Conservation (phyloP, 2,888 invertebrate species). For the Enoplolaimus lenunculus region DNA sequence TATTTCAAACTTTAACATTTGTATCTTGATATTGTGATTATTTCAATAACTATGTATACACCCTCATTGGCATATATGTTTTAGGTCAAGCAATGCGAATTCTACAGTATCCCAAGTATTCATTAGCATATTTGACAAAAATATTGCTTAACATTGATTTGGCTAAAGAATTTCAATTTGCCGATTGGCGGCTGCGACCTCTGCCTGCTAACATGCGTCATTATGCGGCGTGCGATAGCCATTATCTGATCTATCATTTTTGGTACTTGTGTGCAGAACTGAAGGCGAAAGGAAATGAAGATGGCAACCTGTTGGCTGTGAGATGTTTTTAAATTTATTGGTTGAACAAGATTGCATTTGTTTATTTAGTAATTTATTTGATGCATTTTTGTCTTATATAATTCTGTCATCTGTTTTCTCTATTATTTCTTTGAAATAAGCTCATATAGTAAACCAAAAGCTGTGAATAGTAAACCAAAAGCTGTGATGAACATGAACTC, state of each 20-base stretch:
- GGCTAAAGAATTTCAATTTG: slow-evolving; percentile 79
- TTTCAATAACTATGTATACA: no score
- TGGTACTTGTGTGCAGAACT: slow-evolving; percentile 62
- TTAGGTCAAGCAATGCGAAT: slow-evolving; percentile 62
- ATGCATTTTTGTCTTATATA: no score
- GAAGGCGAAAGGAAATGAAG: slow-evolving; percentile 51
- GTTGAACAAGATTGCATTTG: no score
- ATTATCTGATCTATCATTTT: slow-evolving; percentile 78
- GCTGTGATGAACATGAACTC: no score
- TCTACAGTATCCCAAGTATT: slow-evolving; percentile 56
- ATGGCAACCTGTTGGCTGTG: slow-evolving; percentile 45
- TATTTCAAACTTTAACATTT: no score
- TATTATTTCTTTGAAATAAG: no score
- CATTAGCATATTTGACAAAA: slow-evolving; percentile 59
- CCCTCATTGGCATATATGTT: no score
- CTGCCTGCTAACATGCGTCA: slow-evolving; percentile 60
- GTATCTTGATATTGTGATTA: no score
- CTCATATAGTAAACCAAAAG: no score
- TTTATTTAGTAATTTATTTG: no score
- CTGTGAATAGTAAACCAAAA: no score
- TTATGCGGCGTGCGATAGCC: slow-evolving; percentile 87
- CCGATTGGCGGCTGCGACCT: slow-evolving; percentile 85
- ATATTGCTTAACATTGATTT: slow-evolving; percentile 62
- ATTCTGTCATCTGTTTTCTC: no score
- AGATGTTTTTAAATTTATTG: background rate